These are phyloP conservation scores for Takifugu bimaculatus DNA, from an alignment of 2,113 vertebrate species.

Conservation along the genomic window DNA sequence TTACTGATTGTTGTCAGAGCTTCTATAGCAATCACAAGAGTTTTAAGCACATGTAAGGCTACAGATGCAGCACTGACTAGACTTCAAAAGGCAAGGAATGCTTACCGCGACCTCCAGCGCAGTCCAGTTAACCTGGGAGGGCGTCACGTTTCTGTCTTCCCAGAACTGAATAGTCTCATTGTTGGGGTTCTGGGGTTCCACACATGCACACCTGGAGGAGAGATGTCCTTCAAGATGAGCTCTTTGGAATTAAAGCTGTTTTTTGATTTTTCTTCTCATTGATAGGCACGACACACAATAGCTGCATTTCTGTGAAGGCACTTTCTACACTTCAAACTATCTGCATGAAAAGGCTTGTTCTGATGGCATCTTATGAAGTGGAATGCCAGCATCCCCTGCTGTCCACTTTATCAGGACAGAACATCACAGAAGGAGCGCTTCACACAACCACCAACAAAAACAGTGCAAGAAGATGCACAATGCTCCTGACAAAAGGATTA, in stretches of 20 bases:
- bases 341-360: not conserved
- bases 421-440: conserved; percentile 21
- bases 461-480: conserved; percentile 6
- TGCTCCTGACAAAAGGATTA: conserved; percentile 42
- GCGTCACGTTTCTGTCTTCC: conserved; percentile 85
- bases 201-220: conserved; percentile 83
- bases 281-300: too few species aligned
- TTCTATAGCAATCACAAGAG: not conserved
- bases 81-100: not conserved
- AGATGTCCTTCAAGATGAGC: not conserved
- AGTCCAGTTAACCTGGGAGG: conserved; percentile 85
- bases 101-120: conserved; percentile 83
- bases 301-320: not conserved
- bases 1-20: too few species aligned
- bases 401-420: conserved; percentile 18
- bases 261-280: too few species aligned
- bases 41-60: not conserved
- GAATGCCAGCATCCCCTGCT: conserved; percentile 38
- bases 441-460: conserved; percentile 7
- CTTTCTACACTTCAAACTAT: not conserved
- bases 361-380: conserved; percentile 9
- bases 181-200: conserved; percentile 85
- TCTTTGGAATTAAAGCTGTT: too few species aligned
- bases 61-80: too few species aligned
- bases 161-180: conserved; percentile 86